phyloP scores from a whole-genome alignment of 2,797 vertebrate species.

The Novumbra hubbsi region DNA sequence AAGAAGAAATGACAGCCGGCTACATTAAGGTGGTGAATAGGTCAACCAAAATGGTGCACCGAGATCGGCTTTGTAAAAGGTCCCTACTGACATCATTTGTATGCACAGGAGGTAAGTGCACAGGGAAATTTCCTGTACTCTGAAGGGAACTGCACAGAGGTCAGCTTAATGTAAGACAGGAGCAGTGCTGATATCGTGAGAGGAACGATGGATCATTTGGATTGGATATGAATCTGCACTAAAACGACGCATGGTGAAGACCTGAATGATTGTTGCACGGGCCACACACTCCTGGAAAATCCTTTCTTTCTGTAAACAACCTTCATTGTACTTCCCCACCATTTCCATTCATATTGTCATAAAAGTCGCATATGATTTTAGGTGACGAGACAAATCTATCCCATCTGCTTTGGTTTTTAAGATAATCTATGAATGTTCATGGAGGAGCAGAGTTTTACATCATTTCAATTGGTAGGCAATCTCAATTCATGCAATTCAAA shows the following conservation, averaged over 20 bases:
- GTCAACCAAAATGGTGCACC: conserved; percentile 39
- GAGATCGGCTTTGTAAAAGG: conserved; percentile 34
- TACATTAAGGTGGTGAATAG: conserved; percentile 11
- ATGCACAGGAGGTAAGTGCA: conserved; percentile 40
- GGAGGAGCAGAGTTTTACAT: too few relatives aligned
- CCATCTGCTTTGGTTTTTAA: too few relatives aligned
- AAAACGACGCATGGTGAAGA: conserved; percentile 8
- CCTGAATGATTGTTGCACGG: not conserved
- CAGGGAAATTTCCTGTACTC: conserved; percentile 40
- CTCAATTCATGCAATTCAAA: too few relatives aligned
- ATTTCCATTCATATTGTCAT: not conserved
- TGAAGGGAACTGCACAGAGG: conserved; percentile 37
- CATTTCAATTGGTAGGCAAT: too few relatives aligned
- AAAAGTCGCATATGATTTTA: not conserved
- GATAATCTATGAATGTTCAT: too few relatives aligned
- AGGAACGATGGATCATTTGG: conserved; percentile 4
- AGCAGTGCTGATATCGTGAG: conserved; percentile 3
- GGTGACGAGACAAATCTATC: too few relatives aligned
- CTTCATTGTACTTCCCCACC: not conserved
- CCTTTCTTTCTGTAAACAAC: not conserved
- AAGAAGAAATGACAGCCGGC: conserved; percentile 12
- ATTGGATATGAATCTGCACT: conserved; percentile 1
- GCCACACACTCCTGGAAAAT: not conserved
- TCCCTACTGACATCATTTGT: conserved; percentile 46
- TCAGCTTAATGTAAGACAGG: conserved; percentile 28